Percentiles rank a stretch among this genome's conserved stretches.
These are phyloP conservation scores for Novumbra hubbsi DNA, from an alignment of 2,797 vertebrate genomes.

Conservation along the genomic window DNA sequence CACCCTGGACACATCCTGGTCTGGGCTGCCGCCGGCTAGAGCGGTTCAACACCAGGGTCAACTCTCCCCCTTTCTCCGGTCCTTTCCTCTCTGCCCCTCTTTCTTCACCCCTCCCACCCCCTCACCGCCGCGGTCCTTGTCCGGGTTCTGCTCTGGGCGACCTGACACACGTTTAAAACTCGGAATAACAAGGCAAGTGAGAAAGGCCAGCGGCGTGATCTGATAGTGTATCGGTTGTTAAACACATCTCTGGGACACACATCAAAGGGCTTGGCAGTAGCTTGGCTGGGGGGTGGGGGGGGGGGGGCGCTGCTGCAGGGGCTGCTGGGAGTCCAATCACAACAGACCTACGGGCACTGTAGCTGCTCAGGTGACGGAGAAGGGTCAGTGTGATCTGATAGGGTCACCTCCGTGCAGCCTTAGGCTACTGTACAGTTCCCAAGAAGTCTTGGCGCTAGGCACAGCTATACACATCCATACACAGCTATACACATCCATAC, in stretches of 20 bases:
- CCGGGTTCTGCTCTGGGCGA: slow-evolving; percentile 2
- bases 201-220: slow-evolving; percentile 60
- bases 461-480: no score
- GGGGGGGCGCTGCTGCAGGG: slow-evolving; percentile 37
- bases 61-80: background rate
- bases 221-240: slow-evolving; percentile 65
- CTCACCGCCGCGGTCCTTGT: background rate
- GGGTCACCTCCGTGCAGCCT: no score
- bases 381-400: no score
- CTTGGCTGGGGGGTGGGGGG: slow-evolving; percentile 12
- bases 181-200: slow-evolving; percentile 61
- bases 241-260: slow-evolving; percentile 57
- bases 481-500: no score
- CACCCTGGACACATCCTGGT: slow-evolving; percentile 17
- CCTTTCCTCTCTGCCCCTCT: slow-evolving; percentile 5
- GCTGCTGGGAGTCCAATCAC: slow-evolving; percentile 44
- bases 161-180: slow-evolving; percentile 67
- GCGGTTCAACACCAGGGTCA: no score
- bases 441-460: background rate
- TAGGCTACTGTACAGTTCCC: background rate
- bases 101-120: background rate
- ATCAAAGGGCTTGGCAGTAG: slow-evolving; percentile 56
- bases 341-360: slow-evolving; percentile 9
- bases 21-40: slow-evolving; percentile 34
- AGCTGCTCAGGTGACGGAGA: background rate